These are phyloP conservation scores for Ficedula albicollis DNA, from an alignment of 2,797 vertebrate species.

Conservation along the genomic window DNA sequence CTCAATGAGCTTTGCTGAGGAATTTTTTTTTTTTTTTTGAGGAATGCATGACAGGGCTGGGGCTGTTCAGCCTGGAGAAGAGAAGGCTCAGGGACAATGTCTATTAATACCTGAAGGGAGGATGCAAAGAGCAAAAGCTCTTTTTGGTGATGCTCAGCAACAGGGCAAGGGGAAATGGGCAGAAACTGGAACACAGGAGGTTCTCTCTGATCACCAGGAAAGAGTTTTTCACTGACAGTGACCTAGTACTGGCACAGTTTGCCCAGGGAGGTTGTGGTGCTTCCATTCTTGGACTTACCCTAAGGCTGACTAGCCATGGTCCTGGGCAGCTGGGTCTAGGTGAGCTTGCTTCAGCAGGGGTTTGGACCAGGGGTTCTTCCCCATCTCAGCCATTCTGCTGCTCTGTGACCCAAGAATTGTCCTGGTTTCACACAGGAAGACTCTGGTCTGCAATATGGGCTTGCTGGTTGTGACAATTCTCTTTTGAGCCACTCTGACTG, in stretches of 20 bases:
- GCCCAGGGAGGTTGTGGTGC: neutral
- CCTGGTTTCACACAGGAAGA: neutral
- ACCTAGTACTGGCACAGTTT: neutral
- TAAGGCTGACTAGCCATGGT: fast-evolving
- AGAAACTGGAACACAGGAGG: neutral
- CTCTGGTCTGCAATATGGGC: neutral
- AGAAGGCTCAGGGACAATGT: neutral
- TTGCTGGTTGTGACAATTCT: neutral
- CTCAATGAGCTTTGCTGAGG: neutral
- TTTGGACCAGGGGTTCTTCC: neutral
- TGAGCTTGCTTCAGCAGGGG: neutral
- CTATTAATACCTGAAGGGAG: neutral
- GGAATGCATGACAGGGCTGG: neutral
- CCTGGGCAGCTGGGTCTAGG: neutral
- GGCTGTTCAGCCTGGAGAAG: neutral
- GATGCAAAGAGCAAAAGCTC: neutral
- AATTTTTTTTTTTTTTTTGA: neutral
- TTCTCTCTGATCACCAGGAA: neutral
- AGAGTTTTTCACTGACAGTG: neutral
- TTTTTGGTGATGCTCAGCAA: neutral
- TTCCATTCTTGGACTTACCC: neutral
- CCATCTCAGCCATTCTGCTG: neutral
- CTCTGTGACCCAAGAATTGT: neutral
- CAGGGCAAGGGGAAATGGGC: neutral
- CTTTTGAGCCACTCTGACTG: neutral